Percentiles rank a stretch among this genome's conserved stretches.
These are phyloP conservation scores for Acipenser oxyrinchus DNA, from an alignment of 2,797 vertebrate genomes.

Conservation along the genomic window DNA sequence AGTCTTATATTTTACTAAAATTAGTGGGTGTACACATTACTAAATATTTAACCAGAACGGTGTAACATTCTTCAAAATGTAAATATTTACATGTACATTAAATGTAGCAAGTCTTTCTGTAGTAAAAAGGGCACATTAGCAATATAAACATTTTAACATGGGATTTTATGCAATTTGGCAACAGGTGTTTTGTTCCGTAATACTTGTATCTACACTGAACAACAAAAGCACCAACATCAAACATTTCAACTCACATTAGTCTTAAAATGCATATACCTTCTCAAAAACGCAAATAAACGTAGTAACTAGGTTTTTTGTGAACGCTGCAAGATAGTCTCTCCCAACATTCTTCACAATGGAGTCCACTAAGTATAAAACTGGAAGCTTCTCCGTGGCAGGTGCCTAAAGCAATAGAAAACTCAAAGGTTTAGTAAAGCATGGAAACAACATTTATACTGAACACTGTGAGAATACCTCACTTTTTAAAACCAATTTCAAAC, in stretches of 20 bases:
- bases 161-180: too few relatives aligned
- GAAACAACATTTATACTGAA: conserved; percentile 48
- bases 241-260: conserved; percentile 31
- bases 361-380: conserved; percentile 99
- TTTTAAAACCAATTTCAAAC: too few relatives aligned
- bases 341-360: conserved; percentile 99
- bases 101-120: not conserved
- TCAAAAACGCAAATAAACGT: conserved; percentile 99
- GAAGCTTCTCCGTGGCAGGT: conserved; percentile 90
- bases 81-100: not conserved
- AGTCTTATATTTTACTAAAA: too few relatives aligned
- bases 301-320: conserved; percentile 99
- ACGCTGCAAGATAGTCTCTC: conserved; percentile 96
- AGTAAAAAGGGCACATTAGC: too few relatives aligned
- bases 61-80: too few relatives aligned
- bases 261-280: conserved; percentile 85
- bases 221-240: not conserved
- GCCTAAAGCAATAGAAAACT: conserved; percentile 98
- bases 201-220: too few relatives aligned
- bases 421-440: conserved; percentile 86
- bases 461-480: not conserved
- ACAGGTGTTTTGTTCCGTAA: too few relatives aligned
- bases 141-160: too few relatives aligned
- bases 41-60: too few relatives aligned
- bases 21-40: too few relatives aligned